phyloP scores from a whole-genome alignment of 1,140 invertebrate species.

The Ptiloglossa arizonensis region DNA sequence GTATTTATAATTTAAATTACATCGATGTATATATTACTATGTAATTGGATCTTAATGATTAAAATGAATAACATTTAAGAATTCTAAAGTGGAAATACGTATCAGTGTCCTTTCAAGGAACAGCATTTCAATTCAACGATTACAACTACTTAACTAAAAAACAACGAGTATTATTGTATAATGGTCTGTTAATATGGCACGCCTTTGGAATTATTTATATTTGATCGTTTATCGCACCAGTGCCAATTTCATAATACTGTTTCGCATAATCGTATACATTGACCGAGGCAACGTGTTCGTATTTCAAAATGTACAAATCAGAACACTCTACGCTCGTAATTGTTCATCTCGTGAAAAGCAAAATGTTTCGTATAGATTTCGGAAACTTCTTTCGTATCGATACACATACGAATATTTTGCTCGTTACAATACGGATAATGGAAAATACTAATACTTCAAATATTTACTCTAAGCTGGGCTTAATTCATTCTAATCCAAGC shows the following conservation, averaged over 20 bases:
- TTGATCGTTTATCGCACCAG: not conserved
- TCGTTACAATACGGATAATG: not conserved
- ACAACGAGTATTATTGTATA: not conserved
- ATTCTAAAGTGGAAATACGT: not conserved
- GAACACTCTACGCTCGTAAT: not conserved
- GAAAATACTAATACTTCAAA: constrained; percentile 8
- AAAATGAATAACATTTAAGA: not conserved
- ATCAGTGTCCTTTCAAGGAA: not conserved
- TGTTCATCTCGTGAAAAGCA: not conserved
- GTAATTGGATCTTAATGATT: not conserved
- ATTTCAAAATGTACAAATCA: not conserved
- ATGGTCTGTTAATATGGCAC: not conserved
- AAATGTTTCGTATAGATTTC: not conserved
- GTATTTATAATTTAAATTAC: not conserved
- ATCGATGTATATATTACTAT: not conserved
- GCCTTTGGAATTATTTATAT: constrained; percentile 13
- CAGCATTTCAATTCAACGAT: not conserved
- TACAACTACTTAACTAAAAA: not conserved
- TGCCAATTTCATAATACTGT: constrained; percentile 37
- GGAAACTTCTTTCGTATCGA: not conserved
- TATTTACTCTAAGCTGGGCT: not conserved
- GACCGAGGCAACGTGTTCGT: not conserved
- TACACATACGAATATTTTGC: not conserved
- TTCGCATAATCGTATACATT: not conserved
- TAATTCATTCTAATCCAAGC: not conserved